These are phyloP conservation scores for Hephaestus fuliginosus DNA, from an alignment of 2,797 vertebrate species.

Conservation along the genomic window DNA sequence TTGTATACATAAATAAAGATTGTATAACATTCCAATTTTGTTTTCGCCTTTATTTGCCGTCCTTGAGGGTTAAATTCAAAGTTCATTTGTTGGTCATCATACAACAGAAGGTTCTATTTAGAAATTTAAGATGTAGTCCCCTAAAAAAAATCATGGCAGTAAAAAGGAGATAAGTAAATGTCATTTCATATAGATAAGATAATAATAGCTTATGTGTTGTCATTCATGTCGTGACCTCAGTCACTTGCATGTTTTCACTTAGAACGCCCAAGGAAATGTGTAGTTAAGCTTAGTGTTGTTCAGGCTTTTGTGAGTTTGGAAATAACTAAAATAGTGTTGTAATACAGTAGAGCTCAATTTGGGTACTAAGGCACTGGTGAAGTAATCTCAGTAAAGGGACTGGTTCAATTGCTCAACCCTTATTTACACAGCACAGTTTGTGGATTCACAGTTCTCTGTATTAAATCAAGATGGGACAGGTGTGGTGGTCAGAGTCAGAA, in stretches of 20 bases:
- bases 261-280: too few species aligned
- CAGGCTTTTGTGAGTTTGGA: not conserved
- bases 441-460: not conserved
- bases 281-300: too few species aligned
- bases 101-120: too few species aligned
- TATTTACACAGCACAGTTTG: conserved; percentile 13
- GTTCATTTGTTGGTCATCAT: too few species aligned
- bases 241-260: too few species aligned
- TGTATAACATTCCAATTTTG: conserved; percentile 52
- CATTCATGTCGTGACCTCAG: not conserved
- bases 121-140: too few species aligned
- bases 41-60: conserved; percentile 30
- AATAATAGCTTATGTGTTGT: not conserved
- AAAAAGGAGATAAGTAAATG: not conserved
- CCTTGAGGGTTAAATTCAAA: too few species aligned
- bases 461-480: conserved; percentile 16
- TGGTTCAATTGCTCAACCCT: conserved; percentile 9
- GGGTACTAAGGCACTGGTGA: not conserved
- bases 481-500: not conserved
- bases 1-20: conserved; percentile 79
- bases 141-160: too few species aligned
- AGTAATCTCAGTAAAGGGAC: conserved; percentile 24
- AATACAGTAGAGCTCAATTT: not conserved
- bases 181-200: not conserved
- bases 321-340: not conserved